Evolutionary conservation across 1,140 invertebrate genomes (phyloP), one percentile per base, ranked within the genome.

Genomic region (Drosophila virilis): DNA sequence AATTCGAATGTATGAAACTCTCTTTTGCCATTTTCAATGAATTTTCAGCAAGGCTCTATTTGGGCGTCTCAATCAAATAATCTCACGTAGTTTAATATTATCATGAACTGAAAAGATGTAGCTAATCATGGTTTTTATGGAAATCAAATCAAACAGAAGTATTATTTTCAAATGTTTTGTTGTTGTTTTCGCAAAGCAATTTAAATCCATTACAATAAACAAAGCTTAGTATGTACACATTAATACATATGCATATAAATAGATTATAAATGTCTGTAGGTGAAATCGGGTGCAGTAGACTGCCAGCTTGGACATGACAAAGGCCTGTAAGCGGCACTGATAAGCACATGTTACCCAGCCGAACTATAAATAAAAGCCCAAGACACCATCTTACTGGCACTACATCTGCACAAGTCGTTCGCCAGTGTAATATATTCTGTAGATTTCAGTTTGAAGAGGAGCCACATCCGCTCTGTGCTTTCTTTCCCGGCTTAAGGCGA

Each of bases 371-470:
- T 74, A 77, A 64, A 51, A 79, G 55, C 64, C 57, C 61, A 78
- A 54, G 51, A 51, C 42, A 38, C 50, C 38, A 68, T 61, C 42
- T 42, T 10, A 52, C 48, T 51, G 37, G 7, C 5, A 15, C 32
- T 22, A n/a, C 9, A 8, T 37, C 28, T 37, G 3, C 22, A 28
- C n/a, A 9, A 62, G 22, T 6, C 38, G 48, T 12, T 12, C 33
- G 33, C 32, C 57, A 46, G 12, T 55, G 42, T 43, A 55, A 66
- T 57, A 43, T 71, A 42, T 37, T 68, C 32, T 15, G 37, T 9
- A 35, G 17, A 32, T 15, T 58, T 89, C 54, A 91, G 51, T 86
- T 89, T 45, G 90, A 88, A 5, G 90, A 90, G 8, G 90, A 91
- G 40, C 81, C 80, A 32, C 43, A 13, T 8, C 32, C 37, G 6